Evolutionary conservation across 2,113 vertebrate species (phyloP), one percentile per base, ranked within the genome.

Genomic region (Tringa solitaria): DNA sequence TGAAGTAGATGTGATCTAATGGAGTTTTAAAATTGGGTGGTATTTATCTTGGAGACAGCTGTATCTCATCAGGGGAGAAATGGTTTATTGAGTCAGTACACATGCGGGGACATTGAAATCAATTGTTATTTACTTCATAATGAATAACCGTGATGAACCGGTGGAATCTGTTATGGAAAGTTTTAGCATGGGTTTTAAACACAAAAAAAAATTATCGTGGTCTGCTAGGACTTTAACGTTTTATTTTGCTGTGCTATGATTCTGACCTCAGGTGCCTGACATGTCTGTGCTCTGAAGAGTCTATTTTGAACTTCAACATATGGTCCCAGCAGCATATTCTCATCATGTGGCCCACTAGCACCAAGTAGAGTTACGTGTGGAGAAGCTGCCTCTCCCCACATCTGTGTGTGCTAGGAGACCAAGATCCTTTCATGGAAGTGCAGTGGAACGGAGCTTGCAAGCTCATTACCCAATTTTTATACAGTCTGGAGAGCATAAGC

Each of bases 31-130:
- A 89, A 43, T 50, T 73, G 37, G 23, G 56, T 91, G 27, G 18
- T 93, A n/a, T 76, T 95, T 97, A 69, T 96, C 91, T 89, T 23
- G 22, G 60, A 87, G 76, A 87, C 32, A 94, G 84, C 85, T 84
- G 84, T 60, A 95, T 64, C 60, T 95, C 69, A 78, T 87, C 69
- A 84, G 46, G 32, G 90, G 39, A 76, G 57, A 75, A 94, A 83
- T 1, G 2, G 72, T 95, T 97, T 97, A 92, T 95, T 94, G 94
- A 97, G 80, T 94, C 56, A 92, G 41, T 69, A 61, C 30, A 4
- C 74, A 32, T 61, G 9, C 6, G 6, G 37, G 74, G 67, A 88
- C 56, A 57, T 65, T 81, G 86, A 93, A 96, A 97, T 94, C 57
- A 91, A 67, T 26, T 88, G 30, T 84, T 91, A 78, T 91, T 96